Conservation (phyloP, 2,797 vertebrate species). For the Takifugu rubripes region DNA sequence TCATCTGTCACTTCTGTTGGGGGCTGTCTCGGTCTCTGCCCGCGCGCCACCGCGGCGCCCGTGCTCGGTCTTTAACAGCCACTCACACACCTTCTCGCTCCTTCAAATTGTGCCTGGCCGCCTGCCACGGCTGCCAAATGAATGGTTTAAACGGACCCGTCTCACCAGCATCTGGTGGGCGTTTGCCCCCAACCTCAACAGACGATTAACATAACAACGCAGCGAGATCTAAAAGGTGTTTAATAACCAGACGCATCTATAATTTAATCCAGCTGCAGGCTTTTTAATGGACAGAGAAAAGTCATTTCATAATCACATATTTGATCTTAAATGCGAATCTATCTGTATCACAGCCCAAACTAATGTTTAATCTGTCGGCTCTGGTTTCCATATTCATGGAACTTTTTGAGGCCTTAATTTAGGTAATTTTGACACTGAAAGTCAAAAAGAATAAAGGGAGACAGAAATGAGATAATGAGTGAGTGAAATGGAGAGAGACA, state of each 20-base stretch:
- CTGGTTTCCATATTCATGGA: neutral
- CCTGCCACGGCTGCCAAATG: slow-evolving; percentile 26
- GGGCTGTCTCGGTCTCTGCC: neutral
- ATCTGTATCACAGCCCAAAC: neutral
- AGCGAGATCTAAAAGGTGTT: slow-evolving; percentile 22
- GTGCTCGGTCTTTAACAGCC: slow-evolving; percentile 13
- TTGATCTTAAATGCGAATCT: neutral
- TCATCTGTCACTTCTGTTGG: too few species aligned
- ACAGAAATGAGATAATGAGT: slow-evolving; percentile 13
- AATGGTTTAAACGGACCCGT: slow-evolving; percentile 44
- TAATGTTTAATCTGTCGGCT: neutral
- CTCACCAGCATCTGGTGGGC: slow-evolving; percentile 42
- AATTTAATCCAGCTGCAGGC: slow-evolving; percentile 34
- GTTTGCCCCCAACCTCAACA: slow-evolving; percentile 28
- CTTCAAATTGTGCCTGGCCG: slow-evolving; percentile 20
- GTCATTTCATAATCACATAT: neutral
- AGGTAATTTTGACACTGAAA: neutral
- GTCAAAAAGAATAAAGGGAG: neutral
- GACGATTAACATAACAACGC: slow-evolving; percentile 41
- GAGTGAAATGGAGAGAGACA: slow-evolving; percentile 3
- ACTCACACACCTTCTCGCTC: slow-evolving; percentile 19
- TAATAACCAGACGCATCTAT: slow-evolving; percentile 21
- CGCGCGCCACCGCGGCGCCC: neutral
- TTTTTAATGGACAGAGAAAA: slow-evolving; percentile 26
- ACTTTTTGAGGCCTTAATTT: neutral